Base-by-base conservation (phyloP, 2,888 invertebrate genomes). In the Fragum sueziense region DNA sequence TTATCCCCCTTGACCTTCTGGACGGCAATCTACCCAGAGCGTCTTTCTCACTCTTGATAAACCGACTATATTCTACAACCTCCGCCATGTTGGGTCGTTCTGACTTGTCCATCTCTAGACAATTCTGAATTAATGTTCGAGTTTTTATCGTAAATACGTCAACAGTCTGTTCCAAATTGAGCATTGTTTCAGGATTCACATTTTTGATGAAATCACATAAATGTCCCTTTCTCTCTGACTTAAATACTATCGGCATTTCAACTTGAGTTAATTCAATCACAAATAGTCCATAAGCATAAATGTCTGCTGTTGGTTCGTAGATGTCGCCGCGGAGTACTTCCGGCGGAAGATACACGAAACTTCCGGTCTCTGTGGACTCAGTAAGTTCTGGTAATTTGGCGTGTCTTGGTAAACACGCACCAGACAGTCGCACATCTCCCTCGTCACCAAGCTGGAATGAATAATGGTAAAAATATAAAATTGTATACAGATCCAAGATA, bases 291-390 rank as follows among this genome's bases (percentile, higher is more conserved):
- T 79, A 84, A 41, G 86, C 78, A 75, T 91, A 92, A 22, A 91
- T 85, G 82, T 92, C 92, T 25, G 90, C 89, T 4, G 77, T 84
- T 3, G 85, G 51, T n/a, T 80, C 84, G 76, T 92, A 92, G 1
- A 70, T 31, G 17, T 87, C 87, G 4, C 90, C 91, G 0, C 80
- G 79, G 7, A 92, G 85, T 2, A 92, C 91, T 70, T 88, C 90
- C 33, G 91, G 91, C 20, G 90, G 83, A 37, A 92, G 84, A 61
- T 90, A 91, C 7, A 88, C 88, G 70, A 88, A 89, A 65, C 87
- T 81, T 14, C 86, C 85, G 14, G 88, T 85, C 9, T 80, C 67
- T 11, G 79, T 70, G 0, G 62, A 65, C 34, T 87, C 82, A 17
- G 67, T 76, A 37, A 87, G 84, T 11, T 74, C 61, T 0, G 89